These are phyloP conservation scores for Amphiprion percula DNA, from an alignment of 2,113 vertebrate species.

Conservation along the genomic window DNA sequence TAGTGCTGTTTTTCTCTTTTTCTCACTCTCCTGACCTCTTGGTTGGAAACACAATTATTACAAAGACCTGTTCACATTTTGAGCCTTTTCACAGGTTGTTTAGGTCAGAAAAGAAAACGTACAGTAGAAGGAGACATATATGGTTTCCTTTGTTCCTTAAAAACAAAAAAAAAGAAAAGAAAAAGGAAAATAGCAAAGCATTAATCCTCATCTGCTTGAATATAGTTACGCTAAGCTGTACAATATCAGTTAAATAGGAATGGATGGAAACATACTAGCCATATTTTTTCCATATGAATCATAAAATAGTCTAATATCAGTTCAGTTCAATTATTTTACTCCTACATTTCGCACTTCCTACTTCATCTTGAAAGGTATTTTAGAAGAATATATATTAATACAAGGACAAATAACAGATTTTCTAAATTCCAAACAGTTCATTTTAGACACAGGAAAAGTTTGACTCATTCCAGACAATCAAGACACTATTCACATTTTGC, in stretches of 20 bases:
- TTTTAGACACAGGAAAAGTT: neutral
- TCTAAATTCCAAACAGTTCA: slow-evolving; percentile 3
- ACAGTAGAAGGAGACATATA: slow-evolving; percentile 8
- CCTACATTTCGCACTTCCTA: neutral
- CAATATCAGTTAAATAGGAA: neutral
- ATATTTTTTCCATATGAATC: neutral
- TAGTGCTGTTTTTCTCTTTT: slow-evolving; percentile 3
- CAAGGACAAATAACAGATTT: neutral
- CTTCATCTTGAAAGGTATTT: neutral
- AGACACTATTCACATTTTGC: neutral
- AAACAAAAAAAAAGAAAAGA: neutral
- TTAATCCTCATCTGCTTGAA: slow-evolving; percentile 10
- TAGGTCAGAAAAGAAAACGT: slow-evolving; percentile 33
- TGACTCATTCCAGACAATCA: slow-evolving; percentile 38
- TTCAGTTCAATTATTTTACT: neutral
- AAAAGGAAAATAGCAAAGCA: neutral
- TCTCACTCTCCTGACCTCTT: slow-evolving; percentile 28
- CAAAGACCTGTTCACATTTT: slow-evolving; percentile 1
- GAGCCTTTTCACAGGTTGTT: slow-evolving; percentile 5
- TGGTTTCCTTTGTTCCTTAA: slow-evolving; percentile 7
- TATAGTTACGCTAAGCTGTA: neutral
- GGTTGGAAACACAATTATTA: slow-evolving; percentile 33
- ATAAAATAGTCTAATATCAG: neutral
- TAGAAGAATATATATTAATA: neutral
- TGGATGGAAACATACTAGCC: neutral